phyloP scores from a whole-genome alignment of 2,888 invertebrate genomes.

The Hypselothyrea guttata region DNA sequence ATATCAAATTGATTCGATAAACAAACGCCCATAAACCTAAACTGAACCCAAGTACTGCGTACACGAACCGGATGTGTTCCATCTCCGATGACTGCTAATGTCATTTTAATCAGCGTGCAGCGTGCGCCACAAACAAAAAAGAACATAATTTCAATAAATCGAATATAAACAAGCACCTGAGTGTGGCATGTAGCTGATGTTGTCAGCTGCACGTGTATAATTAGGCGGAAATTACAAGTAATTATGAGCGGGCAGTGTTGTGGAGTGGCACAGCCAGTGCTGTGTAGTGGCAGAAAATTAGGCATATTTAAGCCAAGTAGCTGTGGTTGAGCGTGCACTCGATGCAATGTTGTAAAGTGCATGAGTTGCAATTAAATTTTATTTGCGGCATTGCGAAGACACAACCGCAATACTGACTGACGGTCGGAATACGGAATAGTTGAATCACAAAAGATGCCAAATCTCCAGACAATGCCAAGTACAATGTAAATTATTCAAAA shows the following conservation, averaged over 20 bases:
- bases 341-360: constrained; percentile 38
- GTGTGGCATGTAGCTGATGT: constrained; percentile 20
- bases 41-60: background rate
- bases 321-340: constrained; percentile 16
- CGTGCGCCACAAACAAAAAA: background rate
- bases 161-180: constrained; percentile 32
- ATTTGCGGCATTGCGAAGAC: constrained; percentile 32
- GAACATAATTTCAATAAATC: constrained; percentile 53
- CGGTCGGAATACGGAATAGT: constrained; percentile 13
- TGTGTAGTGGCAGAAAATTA: constrained; percentile 15
- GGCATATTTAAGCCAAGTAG: constrained; percentile 20
- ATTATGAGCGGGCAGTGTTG: constrained; percentile 24
- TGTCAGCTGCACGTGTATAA: constrained; percentile 50
- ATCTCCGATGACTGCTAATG: constrained; percentile 51
- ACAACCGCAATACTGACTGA: constrained; percentile 18
- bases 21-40: constrained; percentile 24
- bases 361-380: constrained; percentile 49
- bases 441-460: constrained; percentile 51
- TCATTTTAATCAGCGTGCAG: constrained; percentile 50
- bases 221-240: constrained; percentile 50
- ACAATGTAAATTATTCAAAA: constrained; percentile 71
- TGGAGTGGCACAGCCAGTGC: constrained; percentile 6
- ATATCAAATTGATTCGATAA: constrained; percentile 50
- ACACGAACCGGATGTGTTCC: background rate
- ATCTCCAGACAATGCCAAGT: constrained; percentile 64